Evolutionary conservation across 2,888 invertebrate genomes (phyloP), one percentile per base, ranked within the genome.

Genomic region (Tridacna crocea): DNA sequence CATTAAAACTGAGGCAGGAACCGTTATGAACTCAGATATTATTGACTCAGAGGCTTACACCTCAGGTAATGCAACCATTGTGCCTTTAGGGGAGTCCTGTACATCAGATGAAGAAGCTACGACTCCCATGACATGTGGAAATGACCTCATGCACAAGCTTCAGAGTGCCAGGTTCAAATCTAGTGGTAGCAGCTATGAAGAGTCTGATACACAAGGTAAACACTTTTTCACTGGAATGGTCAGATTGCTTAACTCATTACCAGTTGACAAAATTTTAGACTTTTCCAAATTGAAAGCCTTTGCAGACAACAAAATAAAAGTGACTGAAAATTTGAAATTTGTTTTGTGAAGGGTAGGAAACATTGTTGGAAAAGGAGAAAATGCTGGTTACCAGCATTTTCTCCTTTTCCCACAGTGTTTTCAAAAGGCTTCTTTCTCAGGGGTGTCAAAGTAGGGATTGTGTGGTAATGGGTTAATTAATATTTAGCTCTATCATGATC

Each of bases 81-180:
- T 87, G 87, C 87, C 87, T 87, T 87, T 75, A 60, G 79, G 48
- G 19, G 83, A 87, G 72, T 72, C 83, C 0, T 80, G 83, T 72
- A 81, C 79, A 13, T 83, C 86, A 15, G 87, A 87, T 17, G 88
- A 88, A 66, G 88, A 87, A 51, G 74, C 80, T 10, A 58, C 75
- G 24, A 84, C 81, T 3, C 82, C 82, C 15, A 68, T 79, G 72
- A 74, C 78, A 36, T 72, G 79, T 26, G 80, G 76, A 19, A 84
- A 76, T 68, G 75, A 47, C 26, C 79, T 82, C n/a, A 85, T 82
- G 15, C 82, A 78, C 60, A 82, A 78, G n/a, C 77, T 88, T 26
- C 87, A 88, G 79, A 84, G 75, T 79, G 87, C 88, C 60, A 82
- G 85, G 74, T 87, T 87, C 74, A 85, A 79, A 65, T 85, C 88